Base-by-base conservation (phyloP, 2,888 invertebrate genomes). In the Andrena chrysosceles region DNA sequence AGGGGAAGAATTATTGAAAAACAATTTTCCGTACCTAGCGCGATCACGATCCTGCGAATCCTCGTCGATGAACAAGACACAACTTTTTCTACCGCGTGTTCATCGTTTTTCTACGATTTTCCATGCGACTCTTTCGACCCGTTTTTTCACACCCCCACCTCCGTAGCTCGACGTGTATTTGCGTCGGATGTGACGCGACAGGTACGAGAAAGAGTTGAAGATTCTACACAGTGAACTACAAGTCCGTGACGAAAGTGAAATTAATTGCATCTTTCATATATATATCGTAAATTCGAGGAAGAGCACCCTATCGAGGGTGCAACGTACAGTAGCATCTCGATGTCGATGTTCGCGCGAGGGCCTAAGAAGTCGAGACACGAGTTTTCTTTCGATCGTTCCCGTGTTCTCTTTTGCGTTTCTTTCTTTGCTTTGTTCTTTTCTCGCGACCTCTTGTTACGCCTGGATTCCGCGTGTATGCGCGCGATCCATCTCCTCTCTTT, bases 291-390 rank as follows among this genome's bases (percentile, higher is more conserved):
- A 23, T 62, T 56, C 64, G 69, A 62, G 62, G 49, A 62, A 52
- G 26, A 52, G 3, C 35, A 48, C 29, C 71, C 69, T 59, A 42
- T 35, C 54, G 62, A 72, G 79, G 77, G 26, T 33, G 68, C 64
- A 56, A 10, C 60, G 85, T 87, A 87, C 83, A 79, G 86, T 64
- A 60, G 85, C 79, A 68, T 82, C 73, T 85, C 80, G 87, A 79
- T 75, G 83, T 88, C 85, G 35, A 10, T 35, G 35, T 35, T 35
- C 83, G 85, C 83, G 80, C 83, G 86, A 88, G 81, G 88, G 87
- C 87, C 87, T 87, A 88, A 88, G 26, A 67, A 83, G 70, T 83
- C 85, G 88, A 81, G 70, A 70, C 63, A 68, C 73, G 56, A 68
- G 20, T 60, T 63, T 71, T n/a, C n/a, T 29, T 73, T 66, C 33